Evolutionary conservation across 2,888 invertebrate species (phyloP), one percentile per base, ranked within the genome.

Genomic region (Aplocera efformata): DNA sequence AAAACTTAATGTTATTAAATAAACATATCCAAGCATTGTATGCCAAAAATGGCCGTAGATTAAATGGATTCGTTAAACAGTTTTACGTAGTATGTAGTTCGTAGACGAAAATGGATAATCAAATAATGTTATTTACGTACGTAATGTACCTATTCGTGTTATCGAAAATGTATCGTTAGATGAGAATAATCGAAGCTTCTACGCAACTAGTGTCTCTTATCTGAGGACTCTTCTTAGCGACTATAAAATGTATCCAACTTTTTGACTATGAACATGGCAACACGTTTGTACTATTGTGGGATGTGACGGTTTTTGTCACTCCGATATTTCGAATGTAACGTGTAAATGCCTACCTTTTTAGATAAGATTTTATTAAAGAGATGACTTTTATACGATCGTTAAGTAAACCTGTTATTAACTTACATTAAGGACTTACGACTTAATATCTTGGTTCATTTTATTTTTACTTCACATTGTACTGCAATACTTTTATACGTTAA

Each of bases 361-460:
- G 83, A 83, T 86, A 88, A 86, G 81, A 79, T 75, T 44, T 84
- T 85, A 86, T 79, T 81, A 78, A 77, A 88, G 82, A 85, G 83
- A 79, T 74, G 73, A 84, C 86, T 88, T 88, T 86, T 86, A 88
- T 88, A 88, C 86, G 82, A 85, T 79, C 79, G 86, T 88, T 86
- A 82, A 83, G 84, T 79, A 49, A 75, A 79, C 79, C 81, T 86
- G 86, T 86, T 86, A 79, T 79, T 86, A 84, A 84, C 78, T 79
- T 79, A 79, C 60, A 64, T 72, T 84, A 84, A 83, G 84, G 68
- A 85, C 80, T 84, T 85, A 83, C 79, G 75, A 76, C 66, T 56
- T 74, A 77, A 84, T 77, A 79, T 81, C 80, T 78, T 70, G 71
- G 71, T 75, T 76, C 67, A 66, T 63, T 57, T 59, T 57, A n/a